Conservation (phyloP, 2,888 invertebrate genomes). For the Chorisops tibialis region DNA sequence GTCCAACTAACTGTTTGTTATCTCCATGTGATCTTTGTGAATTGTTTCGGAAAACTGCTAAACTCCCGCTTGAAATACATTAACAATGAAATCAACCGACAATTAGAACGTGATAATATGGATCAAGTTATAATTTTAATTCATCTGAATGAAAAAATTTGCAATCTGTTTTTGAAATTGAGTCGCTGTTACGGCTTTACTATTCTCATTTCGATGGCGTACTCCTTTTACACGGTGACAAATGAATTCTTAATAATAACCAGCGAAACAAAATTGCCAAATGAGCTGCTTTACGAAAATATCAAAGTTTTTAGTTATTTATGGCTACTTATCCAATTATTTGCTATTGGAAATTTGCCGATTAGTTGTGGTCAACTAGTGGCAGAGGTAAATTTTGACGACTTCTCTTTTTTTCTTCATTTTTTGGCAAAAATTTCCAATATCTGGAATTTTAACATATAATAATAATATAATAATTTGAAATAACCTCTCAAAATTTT, state of each 20-base stretch:
- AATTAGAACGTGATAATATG: background rate
- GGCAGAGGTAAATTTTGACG: background rate
- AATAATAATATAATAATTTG: no score
- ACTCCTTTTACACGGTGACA: background rate
- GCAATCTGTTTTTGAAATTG: background rate
- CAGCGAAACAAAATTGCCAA: no score
- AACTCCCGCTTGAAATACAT: background rate
- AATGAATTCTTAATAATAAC: background rate
- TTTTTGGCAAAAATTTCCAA: no score
- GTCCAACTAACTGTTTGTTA: background rate
- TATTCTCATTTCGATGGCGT: conserved; percentile 1
- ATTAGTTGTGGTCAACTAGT: background rate
- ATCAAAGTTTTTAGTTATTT: background rate
- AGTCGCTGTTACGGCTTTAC: conserved; percentile 3
- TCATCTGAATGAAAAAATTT: background rate
- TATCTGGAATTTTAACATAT: no score
- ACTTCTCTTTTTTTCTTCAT: no score
- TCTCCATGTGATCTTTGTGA: background rate
- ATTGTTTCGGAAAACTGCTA: background rate
- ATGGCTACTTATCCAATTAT: background rate
- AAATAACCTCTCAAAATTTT: no score
- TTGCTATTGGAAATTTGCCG: background rate
- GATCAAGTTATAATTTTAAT: background rate
- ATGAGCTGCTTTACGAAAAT: no score
- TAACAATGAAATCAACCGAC: background rate